Base-by-base conservation (phyloP, 2,113 vertebrate species). In the Indicator indicator region DNA sequence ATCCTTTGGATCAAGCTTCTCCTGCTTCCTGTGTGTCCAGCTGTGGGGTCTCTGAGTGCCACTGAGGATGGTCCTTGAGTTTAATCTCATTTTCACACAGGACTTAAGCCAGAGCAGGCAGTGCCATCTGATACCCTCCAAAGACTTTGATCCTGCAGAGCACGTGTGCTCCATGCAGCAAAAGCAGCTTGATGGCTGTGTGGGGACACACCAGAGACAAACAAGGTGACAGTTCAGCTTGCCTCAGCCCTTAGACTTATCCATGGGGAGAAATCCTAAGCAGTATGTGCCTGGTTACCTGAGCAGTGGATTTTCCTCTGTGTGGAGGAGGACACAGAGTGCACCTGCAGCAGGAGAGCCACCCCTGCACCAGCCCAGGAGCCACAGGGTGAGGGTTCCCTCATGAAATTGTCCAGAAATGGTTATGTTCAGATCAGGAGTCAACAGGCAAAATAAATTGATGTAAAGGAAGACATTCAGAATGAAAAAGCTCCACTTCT, bases 21-120 rank as follows among this genome's bases (percentile, higher is more conserved):
- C 23, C 50, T 52, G 3, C n/a, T 65, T 83, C 28, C n/a, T n/a
- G 0, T 48, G 12, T 83, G 80, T 28, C 62, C 86, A 12, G 56
- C 26, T 18, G 5, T 3, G 9, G 9, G 9, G 15, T 18, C 36
- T 78, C 65, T 1, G 13, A 56, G 30, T 68, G 32, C 76, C 69
- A 50, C 12, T 48, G 72, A 21, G 6, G 33, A 71, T 36, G 42
- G 12, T 28, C 50, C 40, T 81, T 69, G 40, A 70, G 59, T 80
- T 30, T 83, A 75, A 86, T 83, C 91, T 84, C 40, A 33, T 96
- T 83, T 94, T 91, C 70, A 83, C 44, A 4, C 20, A 78, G 69
- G 65, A 40, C 20, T 81, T 76, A 69, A 79, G 42, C 72, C 79
- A 78, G 46, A 79, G 54, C 16, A 65, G 85, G 36, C 63, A 72